Conservation (phyloP, 2,797 vertebrate genomes). For the Sebastes nivosus region DNA sequence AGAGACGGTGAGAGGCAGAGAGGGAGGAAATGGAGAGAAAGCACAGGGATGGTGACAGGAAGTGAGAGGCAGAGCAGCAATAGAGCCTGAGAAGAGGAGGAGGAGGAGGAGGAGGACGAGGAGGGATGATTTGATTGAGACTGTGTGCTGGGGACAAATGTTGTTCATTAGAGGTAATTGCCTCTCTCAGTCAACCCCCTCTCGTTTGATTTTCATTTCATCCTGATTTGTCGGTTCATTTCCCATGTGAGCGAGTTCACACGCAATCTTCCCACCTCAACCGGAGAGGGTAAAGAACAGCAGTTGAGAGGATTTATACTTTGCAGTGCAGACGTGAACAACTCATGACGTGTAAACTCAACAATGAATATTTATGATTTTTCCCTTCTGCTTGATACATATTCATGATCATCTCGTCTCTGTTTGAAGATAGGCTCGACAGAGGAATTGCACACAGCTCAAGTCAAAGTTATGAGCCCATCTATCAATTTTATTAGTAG, state of each 20-base stretch:
- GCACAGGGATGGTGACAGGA: constrained; percentile 12
- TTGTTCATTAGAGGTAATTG: constrained; percentile 49
- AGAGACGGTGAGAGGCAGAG: neutral
- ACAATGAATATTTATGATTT: constrained; percentile 14
- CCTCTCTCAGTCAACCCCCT: constrained; percentile 17
- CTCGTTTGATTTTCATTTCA: constrained; percentile 48
- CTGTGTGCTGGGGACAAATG: constrained; percentile 39
- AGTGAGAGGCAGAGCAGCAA: constrained; percentile 1
- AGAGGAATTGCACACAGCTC: neutral
- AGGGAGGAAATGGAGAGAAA: neutral
- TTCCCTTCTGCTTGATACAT: constrained; percentile 2
- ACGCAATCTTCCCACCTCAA: constrained; percentile 17
- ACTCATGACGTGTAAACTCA: neutral
- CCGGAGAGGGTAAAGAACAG: neutral
- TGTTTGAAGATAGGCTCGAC: constrained; percentile 1
- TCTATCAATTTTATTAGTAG: neutral
- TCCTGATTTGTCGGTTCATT: constrained; percentile 43
- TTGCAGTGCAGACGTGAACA: neutral
- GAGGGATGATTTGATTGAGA: constrained; percentile 39
- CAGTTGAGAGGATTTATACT: neutral
- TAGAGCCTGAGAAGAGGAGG: neutral
- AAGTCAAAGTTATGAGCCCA: neutral
- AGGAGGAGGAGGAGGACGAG: neutral
- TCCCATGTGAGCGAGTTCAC: constrained; percentile 19
- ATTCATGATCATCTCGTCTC: constrained; percentile 17